These are phyloP conservation scores for Steinernema scapterisci DNA, from an alignment of 2,888 invertebrate genomes.

Conservation along the genomic window DNA sequence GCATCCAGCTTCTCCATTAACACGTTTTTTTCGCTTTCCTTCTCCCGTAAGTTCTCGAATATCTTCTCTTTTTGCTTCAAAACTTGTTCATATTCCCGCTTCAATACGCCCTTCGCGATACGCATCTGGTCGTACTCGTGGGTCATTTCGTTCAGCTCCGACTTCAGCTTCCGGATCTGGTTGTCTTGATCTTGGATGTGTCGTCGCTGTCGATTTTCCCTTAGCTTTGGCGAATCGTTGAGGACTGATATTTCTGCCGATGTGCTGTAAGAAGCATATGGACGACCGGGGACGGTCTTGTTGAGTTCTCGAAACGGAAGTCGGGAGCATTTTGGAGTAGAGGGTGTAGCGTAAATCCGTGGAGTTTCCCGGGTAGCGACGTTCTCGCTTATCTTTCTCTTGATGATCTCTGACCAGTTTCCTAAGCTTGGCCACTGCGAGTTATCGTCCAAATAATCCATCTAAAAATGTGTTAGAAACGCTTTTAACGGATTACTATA, in stretches of 20 bases:
- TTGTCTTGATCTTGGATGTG: constrained; percentile 5
- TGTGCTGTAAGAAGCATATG: background rate
- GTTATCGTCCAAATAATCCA: constrained; percentile 24
- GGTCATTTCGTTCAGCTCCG: background rate
- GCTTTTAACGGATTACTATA: background rate
- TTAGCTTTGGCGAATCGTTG: constrained; percentile 7
- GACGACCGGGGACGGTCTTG: background rate
- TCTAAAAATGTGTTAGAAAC: background rate
- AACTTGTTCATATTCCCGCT: background rate
- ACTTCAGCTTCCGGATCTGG: constrained; percentile 16
- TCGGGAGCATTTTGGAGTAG: background rate
- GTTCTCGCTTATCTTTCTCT: background rate
- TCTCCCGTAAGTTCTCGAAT: background rate
- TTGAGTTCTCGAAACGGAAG: constrained; percentile 7
- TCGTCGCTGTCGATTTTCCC: constrained; percentile 1
- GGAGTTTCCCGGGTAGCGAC: background rate
- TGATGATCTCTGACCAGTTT: background rate
- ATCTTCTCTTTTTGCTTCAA: background rate
- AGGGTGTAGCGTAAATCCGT: background rate
- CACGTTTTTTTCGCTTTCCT: constrained; percentile 4
- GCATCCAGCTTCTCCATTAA: background rate
- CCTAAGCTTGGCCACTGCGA: background rate
- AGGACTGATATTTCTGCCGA: background rate
- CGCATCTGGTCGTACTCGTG: constrained; percentile 13
- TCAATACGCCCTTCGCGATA: background rate